Percentiles rank a stretch among this genome's conserved stretches.
Conservation (phyloP, 2,113 vertebrate genomes). For the Platichthys stellatus region DNA sequence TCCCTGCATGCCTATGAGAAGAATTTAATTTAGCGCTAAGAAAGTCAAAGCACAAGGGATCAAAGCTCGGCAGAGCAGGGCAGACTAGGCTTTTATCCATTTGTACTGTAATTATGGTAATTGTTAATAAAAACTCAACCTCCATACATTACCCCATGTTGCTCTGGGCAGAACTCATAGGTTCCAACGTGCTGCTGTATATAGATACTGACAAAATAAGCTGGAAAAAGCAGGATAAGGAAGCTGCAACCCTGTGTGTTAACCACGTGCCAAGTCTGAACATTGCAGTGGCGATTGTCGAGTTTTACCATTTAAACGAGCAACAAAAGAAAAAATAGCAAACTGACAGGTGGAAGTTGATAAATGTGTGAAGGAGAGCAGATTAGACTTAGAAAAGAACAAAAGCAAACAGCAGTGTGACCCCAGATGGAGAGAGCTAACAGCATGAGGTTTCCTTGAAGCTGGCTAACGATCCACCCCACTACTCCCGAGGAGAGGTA, state of each 20-base stretch:
- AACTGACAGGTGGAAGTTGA: conserved; percentile 58
- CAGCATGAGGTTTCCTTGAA: conserved; percentile 62
- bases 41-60: conserved; percentile 52
- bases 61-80: conserved; percentile 45
- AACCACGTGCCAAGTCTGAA: neutral
- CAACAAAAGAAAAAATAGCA: conserved; percentile 3
- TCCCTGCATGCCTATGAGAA: neutral
- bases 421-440: conserved; percentile 57
- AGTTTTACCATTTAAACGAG: conserved; percentile 16
- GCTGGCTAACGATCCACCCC: conserved; percentile 67
- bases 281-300: neutral
- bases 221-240: neutral
- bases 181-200: conserved; percentile 17
- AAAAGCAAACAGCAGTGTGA: conserved; percentile 63
- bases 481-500: conserved; percentile 66
- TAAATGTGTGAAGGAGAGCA: conserved; percentile 58
- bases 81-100: neutral
- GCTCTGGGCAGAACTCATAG: conserved; percentile 43
- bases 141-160: conserved; percentile 48
- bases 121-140: conserved; percentile 64
- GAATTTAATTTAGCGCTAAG: conserved; percentile 38
- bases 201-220: neutral
- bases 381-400: conserved; percentile 56
- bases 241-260: conserved; percentile 1
- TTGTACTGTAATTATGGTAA: conserved; percentile 67